phyloP scores from a whole-genome alignment of 2,888 invertebrate genomes.

The Lucinisca nassula region DNA sequence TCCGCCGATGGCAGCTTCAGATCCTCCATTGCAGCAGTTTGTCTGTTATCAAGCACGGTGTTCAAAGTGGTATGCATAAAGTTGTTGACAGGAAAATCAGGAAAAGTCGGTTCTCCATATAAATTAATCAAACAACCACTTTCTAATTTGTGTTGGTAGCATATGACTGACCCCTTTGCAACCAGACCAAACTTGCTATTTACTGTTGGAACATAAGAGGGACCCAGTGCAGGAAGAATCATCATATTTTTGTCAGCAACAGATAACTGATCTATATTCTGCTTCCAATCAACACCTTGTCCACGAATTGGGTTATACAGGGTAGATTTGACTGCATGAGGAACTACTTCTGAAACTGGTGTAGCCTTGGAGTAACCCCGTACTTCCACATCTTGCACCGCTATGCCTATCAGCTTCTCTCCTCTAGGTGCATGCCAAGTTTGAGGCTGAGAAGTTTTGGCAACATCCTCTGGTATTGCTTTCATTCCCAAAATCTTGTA shows the following conservation, averaged over 20 bases:
- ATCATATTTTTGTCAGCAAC: neutral
- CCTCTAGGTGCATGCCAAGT: neutral
- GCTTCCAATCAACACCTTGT: neutral
- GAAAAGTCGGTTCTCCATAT: neutral
- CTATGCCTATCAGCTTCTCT: neutral
- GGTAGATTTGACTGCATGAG: neutral
- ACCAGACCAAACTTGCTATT: neutral
- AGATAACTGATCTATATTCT: neutral
- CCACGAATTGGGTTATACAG: slow-evolving; percentile 1
- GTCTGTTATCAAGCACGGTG: neutral
- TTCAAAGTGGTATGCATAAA: neutral
- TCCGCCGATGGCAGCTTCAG: neutral
- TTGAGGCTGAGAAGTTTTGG: slow-evolving; percentile 2
- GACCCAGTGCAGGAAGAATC: neutral
- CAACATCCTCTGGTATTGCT: neutral
- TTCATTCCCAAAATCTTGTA: neutral
- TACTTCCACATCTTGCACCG: neutral
- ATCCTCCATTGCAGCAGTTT: neutral
- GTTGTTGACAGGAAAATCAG: neutral
- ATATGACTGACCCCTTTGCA: neutral
- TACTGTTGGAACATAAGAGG: neutral
- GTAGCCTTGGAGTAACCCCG: neutral
- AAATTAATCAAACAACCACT: neutral
- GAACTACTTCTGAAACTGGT: neutral
- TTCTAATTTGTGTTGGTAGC: neutral